These are phyloP conservation scores for Nemotelus pantherinus DNA, from an alignment of 2,888 invertebrate genomes.

Conservation along the genomic window DNA sequence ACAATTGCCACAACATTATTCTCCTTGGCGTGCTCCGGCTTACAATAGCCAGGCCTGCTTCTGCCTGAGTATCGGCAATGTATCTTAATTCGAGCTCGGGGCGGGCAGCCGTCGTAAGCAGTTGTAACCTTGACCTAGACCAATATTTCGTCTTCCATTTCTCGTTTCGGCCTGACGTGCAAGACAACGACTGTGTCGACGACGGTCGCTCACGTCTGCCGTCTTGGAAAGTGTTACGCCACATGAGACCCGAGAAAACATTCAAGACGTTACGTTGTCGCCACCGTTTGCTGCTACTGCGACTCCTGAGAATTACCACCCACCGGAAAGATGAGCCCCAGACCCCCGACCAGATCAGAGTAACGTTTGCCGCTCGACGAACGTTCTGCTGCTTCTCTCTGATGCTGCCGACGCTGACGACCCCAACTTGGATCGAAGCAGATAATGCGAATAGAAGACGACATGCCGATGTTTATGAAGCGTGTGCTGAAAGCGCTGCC, in stretches of 20 bases:
- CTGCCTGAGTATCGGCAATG: not conserved
- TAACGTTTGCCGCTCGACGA: not conserved
- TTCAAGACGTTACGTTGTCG: conserved; percentile 31
- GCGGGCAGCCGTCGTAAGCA: not conserved
- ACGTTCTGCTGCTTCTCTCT: not conserved
- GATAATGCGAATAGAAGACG: not conserved
- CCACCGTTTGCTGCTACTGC: conserved; percentile 6
- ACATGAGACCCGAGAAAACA: conserved; percentile 13
- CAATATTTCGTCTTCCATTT: not conserved
- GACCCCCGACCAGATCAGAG: conserved; percentile 4
- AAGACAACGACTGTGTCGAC: not conserved
- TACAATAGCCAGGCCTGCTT: not conserved
- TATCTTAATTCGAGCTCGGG: conserved; percentile 5
- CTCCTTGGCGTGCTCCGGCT: not conserved
- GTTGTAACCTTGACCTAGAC: conserved; percentile 38
- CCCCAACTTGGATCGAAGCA: not conserved
- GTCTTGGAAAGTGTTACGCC: not conserved
- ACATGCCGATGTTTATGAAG: conserved; percentile 35
- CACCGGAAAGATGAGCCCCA: conserved; percentile 20
- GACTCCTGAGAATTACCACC: conserved; percentile 16
- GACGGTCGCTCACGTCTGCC: not conserved
- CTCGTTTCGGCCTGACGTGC: conserved; percentile 3
- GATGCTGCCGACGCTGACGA: not conserved
- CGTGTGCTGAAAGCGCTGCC: conserved; percentile 14
- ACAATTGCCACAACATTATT: not conserved